These are phyloP conservation scores for Drosophila tripunctata DNA, from an alignment of 2,888 invertebrate genomes.

Conservation along the genomic window DNA sequence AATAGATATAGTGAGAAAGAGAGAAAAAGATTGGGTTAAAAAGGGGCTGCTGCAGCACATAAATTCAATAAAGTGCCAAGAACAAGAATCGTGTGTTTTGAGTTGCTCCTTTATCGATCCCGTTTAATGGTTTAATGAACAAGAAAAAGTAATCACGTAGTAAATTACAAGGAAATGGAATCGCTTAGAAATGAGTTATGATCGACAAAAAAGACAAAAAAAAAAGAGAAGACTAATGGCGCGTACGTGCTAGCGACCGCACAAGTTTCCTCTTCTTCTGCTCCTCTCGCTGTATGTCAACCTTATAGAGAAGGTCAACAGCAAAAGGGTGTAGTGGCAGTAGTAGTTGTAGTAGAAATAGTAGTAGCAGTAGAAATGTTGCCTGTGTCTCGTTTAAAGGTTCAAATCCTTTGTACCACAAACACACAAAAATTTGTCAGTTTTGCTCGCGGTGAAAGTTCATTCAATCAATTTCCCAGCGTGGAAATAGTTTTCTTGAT, in stretches of 20 bases:
- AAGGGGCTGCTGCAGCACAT: slow-evolving; percentile 70
- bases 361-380: background rate
- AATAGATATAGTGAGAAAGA: background rate
- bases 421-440: slow-evolving; percentile 64
- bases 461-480: slow-evolving; percentile 42
- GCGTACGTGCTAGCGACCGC: slow-evolving; percentile 65
- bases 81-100: slow-evolving; percentile 42
- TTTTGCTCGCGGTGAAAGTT: slow-evolving; percentile 65
- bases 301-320: slow-evolving; percentile 48
- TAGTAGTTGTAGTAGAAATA: no score
- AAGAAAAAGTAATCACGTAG: slow-evolving; percentile 79
- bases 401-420: slow-evolving; percentile 39
- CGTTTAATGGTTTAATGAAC: slow-evolving; percentile 78
- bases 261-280: slow-evolving; percentile 35
- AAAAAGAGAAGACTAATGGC: slow-evolving; percentile 52
- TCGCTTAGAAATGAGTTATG: slow-evolving; percentile 78
- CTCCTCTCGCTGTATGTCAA: slow-evolving; percentile 4
- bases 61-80: slow-evolving; percentile 45
- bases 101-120: slow-evolving; percentile 65
- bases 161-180: slow-evolving; percentile 76
- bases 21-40: slow-evolving; percentile 16
- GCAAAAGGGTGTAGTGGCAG: slow-evolving; percentile 25
- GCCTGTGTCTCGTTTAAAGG: slow-evolving; percentile 48
- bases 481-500: slow-evolving; percentile 45
- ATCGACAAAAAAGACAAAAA: slow-evolving; percentile 28